These are phyloP conservation scores for Heteractis magnifica DNA, from an alignment of 92 coral and sea anemone species.

Conservation along the genomic window DNA sequence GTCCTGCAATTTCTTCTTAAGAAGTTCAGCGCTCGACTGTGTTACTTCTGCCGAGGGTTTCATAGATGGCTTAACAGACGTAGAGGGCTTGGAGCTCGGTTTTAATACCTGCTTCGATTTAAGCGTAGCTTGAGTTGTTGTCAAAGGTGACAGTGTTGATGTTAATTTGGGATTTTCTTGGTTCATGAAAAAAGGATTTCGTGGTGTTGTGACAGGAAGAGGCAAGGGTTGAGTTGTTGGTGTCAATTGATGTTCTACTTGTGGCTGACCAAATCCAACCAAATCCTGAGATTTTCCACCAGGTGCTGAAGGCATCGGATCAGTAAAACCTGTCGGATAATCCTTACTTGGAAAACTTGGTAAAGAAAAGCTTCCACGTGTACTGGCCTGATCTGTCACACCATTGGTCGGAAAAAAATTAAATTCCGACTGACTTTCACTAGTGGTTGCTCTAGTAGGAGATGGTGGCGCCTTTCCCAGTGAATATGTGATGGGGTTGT, in stretches of 20 bases:
- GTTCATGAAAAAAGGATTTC: background rate
- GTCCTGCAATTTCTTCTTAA: slow-evolving; percentile 22
- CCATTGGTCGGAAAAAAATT: slow-evolving; percentile 11
- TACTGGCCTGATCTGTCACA: slow-evolving; percentile 9
- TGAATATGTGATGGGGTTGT: slow-evolving; percentile 4
- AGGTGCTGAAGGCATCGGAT: background rate
- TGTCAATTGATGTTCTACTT: background rate
- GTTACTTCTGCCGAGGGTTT: background rate
- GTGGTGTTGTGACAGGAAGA: background rate
- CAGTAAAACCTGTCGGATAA: background rate
- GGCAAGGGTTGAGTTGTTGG: slow-evolving; percentile 10
- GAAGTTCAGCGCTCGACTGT: slow-evolving; percentile 13
- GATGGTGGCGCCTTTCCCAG: background rate
- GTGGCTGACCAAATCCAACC: slow-evolving; percentile 1
- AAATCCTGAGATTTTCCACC: background rate
- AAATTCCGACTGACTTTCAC: background rate
- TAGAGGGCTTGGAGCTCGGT: background rate
- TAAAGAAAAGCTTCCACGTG: slow-evolving; percentile 11
- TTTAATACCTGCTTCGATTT: background rate
- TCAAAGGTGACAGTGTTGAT: background rate
- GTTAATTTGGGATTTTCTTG: background rate
- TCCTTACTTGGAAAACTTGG: background rate
- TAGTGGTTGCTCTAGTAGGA: slow-evolving; percentile 11
- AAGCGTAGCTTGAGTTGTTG: background rate
- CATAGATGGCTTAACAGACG: background rate